Evolutionary conservation across 2,888 invertebrate genomes (phyloP).

Genomic region (Dynastes grantii): DNA sequence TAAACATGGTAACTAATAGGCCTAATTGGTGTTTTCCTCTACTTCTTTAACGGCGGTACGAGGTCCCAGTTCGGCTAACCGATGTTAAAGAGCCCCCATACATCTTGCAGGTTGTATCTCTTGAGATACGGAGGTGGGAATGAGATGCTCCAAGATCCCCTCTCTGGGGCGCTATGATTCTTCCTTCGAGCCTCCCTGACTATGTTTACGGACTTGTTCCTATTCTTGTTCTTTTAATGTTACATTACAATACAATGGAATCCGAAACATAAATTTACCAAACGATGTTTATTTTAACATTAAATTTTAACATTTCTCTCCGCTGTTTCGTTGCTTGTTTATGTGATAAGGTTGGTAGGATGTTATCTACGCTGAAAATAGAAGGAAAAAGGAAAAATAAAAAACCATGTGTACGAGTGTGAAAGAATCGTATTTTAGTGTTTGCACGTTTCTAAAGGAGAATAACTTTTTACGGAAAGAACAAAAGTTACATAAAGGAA

Average conservation of each 20-base stretch:
- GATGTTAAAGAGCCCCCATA: slow-evolving; percentile 70
- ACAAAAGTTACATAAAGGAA: not conserved
- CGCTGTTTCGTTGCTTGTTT: slow-evolving; percentile 56
- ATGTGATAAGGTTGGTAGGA: slow-evolving; percentile 40
- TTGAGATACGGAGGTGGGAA: slow-evolving; percentile 67
- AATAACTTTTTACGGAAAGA: not conserved
- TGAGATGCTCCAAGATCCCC: slow-evolving; percentile 66
- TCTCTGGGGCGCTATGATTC: slow-evolving; percentile 70
- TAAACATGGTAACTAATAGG: slow-evolving; percentile 63
- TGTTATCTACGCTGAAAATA: slow-evolving; percentile 41
- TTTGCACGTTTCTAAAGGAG: not conserved
- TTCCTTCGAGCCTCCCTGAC: slow-evolving; percentile 67
- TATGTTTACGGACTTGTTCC: slow-evolving; percentile 69
- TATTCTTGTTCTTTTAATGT: slow-evolving; percentile 70
- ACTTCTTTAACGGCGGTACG: slow-evolving; percentile 58
- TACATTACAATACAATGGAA: slow-evolving; percentile 69
- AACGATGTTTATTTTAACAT: slow-evolving; percentile 67
- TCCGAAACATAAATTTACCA: slow-evolving; percentile 65
- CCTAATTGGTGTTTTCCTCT: slow-evolving; percentile 65
- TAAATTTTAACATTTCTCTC: slow-evolving; percentile 59
- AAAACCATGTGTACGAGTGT: slow-evolving; percentile 15
- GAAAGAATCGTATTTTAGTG: slow-evolving; percentile 17
- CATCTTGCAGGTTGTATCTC: slow-evolving; percentile 67
- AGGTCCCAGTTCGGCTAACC: slow-evolving; percentile 64
- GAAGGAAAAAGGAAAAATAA: slow-evolving; percentile 38